Conservation (phyloP, 2,797 vertebrate genomes). For the Ctenochaetus hawaiiensis region DNA sequence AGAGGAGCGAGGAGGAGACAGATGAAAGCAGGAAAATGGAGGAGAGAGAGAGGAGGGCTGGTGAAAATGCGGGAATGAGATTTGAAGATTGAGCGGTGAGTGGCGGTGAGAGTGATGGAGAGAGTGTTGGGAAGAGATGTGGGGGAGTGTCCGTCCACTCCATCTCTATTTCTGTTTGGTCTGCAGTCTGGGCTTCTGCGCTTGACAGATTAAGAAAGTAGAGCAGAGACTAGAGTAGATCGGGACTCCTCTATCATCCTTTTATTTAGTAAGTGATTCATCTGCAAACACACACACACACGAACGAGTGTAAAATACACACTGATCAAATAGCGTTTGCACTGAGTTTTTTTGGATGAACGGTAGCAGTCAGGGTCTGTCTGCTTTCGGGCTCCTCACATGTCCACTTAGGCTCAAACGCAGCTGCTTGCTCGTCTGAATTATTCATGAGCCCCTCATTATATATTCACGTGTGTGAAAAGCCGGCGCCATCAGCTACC, state of each 20-base stretch:
- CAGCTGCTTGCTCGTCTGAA: slow-evolving; percentile 82
- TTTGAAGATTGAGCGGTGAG: slow-evolving; percentile 59
- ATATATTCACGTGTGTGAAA: slow-evolving; percentile 85
- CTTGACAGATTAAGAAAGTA: slow-evolving; percentile 24
- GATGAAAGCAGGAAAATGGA: slow-evolving; percentile 45
- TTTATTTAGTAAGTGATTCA: slow-evolving; percentile 46
- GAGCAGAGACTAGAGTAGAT: slow-evolving; percentile 13
- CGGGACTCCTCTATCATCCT: slow-evolving; percentile 30
- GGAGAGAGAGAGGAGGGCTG: slow-evolving; percentile 16
- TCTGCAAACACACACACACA: slow-evolving; percentile 15
- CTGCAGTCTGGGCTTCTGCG: slow-evolving; percentile 12
- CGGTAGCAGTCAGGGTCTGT: slow-evolving; percentile 57
- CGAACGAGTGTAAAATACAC: neutral
- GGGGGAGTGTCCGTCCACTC: slow-evolving; percentile 39
- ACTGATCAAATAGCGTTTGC: slow-evolving; percentile 15
- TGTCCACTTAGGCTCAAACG: slow-evolving; percentile 82
- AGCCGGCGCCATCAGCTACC: slow-evolving; percentile 68
- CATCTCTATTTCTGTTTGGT: slow-evolving; percentile 36
- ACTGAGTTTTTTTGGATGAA: slow-evolving; percentile 20
- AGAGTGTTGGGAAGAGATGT: slow-evolving; percentile 39
- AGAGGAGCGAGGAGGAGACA: neutral
- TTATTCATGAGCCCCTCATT: slow-evolving; percentile 81
- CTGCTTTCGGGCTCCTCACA: slow-evolving; percentile 69
- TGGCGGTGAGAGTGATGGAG: slow-evolving; percentile 43
- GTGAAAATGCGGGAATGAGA: slow-evolving; percentile 57